Percentiles rank a stretch among this genome's conserved stretches.
phyloP scores from a whole-genome alignment of 2,797 vertebrate species.

The Tympanoctomys barrerae region DNA sequence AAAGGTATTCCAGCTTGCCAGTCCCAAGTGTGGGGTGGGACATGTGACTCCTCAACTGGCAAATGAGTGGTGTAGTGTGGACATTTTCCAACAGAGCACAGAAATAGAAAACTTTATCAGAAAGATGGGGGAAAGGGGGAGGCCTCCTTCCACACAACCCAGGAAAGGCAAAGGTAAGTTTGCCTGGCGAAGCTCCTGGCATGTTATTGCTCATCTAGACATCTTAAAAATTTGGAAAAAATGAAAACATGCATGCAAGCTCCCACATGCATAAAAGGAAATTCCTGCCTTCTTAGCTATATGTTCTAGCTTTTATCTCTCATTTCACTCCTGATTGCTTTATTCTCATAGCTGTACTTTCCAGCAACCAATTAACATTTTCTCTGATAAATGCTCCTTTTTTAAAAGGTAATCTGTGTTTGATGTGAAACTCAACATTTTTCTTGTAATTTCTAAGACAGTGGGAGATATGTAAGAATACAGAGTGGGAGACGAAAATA shows the following conservation, averaged over 20 bases:
- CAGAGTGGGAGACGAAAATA: neutral
- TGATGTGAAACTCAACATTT: constrained; percentile 64
- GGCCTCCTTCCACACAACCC: neutral
- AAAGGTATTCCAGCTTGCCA: neutral
- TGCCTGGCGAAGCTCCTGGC: neutral
- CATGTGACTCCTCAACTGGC: too few species aligned
- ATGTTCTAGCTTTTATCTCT: constrained; percentile 70
- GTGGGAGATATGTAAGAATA: neutral
- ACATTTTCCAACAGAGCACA: neutral
- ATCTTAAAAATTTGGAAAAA: constrained; percentile 58
- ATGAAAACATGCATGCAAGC: constrained; percentile 28
- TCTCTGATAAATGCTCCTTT: constrained; percentile 71
- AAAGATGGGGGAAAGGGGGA: neutral
- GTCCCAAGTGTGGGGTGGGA: neutral
- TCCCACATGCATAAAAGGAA: constrained; percentile 63
- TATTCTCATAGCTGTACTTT: constrained; percentile 53
- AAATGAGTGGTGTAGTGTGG: too few species aligned
- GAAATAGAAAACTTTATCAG: neutral
- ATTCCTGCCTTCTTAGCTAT: constrained; percentile 64
- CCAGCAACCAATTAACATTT: constrained; percentile 72
- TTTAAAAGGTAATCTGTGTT: constrained; percentile 62
- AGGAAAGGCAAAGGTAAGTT: constrained; percentile 32
- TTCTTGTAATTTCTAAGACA: constrained; percentile 60
- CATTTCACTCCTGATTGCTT: constrained; percentile 64
- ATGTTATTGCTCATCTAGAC: constrained; percentile 53